Conservation (phyloP, 1,140 invertebrate species). For the Drosophila gunungcola region DNA sequence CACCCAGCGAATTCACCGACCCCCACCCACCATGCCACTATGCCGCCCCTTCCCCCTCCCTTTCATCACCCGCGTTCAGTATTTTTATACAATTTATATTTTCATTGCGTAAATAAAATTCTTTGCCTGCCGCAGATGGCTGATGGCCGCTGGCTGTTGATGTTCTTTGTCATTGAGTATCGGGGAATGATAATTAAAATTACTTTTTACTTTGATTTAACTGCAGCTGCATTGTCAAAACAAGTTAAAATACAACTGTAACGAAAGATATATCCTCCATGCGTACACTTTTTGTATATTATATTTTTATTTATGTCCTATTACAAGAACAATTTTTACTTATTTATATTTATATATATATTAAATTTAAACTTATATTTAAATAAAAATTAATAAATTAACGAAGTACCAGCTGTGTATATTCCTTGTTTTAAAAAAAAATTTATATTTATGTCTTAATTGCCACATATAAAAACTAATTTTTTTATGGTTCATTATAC, state of each 20-base stretch:
- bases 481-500: too few species aligned
- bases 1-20: not conserved
- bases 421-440: too few species aligned
- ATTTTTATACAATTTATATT: slow-evolving; percentile 60
- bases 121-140: slow-evolving; percentile 37
- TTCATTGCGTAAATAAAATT: slow-evolving; percentile 68
- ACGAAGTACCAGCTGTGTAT: too few species aligned
- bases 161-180: slow-evolving; percentile 31
- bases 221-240: slow-evolving; percentile 1
- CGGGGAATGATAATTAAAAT: slow-evolving; percentile 36
- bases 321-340: too few species aligned
- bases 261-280: not conserved
- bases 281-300: too few species aligned
- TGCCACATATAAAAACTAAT: too few species aligned
- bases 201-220: slow-evolving; percentile 31
- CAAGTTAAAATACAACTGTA: slow-evolving; percentile 6
- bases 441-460: too few species aligned
- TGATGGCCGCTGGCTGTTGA: slow-evolving; percentile 25
- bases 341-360: too few species aligned
- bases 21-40: not conserved
- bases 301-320: not conserved
- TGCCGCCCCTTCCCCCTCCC: not conserved
- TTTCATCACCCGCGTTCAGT: slow-evolving; percentile 8
- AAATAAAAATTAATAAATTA: too few species aligned
- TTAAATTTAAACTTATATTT: too few species aligned